Percentiles rank a stretch among this genome's conserved stretches.
These are phyloP conservation scores for Paramormyrops kingsleyae DNA, from an alignment of 2,113 vertebrate genomes.

Conservation along the genomic window DNA sequence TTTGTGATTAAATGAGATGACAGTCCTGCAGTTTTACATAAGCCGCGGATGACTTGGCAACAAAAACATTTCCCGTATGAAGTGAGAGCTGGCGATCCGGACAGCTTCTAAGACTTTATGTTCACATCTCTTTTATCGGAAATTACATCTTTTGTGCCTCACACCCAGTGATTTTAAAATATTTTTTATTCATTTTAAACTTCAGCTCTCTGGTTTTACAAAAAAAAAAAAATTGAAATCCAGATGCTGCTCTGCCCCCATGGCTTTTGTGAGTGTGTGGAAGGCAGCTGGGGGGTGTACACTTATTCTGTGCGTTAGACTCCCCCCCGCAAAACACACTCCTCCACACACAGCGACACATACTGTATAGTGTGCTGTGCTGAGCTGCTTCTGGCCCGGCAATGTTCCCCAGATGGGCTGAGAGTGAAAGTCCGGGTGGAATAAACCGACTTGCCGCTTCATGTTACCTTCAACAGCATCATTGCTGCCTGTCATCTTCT, in stretches of 20 bases:
- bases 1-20: not conserved
- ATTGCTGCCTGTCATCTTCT: conserved; percentile 50
- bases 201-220: conserved; percentile 42
- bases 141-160: not conserved
- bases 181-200: conserved; percentile 39
- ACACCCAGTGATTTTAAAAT: not conserved
- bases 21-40: not conserved
- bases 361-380: too few relatives aligned
- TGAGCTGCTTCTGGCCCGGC: conserved; percentile 32
- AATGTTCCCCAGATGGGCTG: conserved; percentile 15
- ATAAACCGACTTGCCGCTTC: conserved; percentile 51
- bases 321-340: not conserved
- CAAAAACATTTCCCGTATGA: not conserved
- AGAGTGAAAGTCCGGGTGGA: conserved; percentile 44
- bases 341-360: not conserved
- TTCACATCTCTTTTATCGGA: not conserved
- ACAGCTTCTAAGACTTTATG: not conserved
- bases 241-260: conserved; percentile 30
- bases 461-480: conserved; percentile 50
- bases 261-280: conserved; percentile 49
- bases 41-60: not conserved
- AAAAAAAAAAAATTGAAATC: conserved; percentile 34
- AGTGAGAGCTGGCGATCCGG: not conserved
- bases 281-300: conserved; percentile 49
- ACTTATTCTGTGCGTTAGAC: not conserved